phyloP scores from a whole-genome alignment of 30 jellyfish, hydroid and myxozoan genomes.

The Hydractinia symbiolongicarpus region DNA sequence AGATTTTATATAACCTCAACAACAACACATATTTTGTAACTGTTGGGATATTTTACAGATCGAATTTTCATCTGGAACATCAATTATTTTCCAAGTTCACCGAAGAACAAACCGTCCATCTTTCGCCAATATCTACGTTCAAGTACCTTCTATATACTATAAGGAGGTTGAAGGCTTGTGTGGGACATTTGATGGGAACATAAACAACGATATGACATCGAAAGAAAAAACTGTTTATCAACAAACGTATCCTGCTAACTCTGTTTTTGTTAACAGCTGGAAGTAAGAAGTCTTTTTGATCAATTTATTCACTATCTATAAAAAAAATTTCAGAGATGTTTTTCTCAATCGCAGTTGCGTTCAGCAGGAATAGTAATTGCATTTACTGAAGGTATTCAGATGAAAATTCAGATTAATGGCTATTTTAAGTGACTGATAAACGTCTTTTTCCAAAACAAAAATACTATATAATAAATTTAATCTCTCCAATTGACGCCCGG shows the following conservation, averaged over 20 bases:
- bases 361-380: no score
- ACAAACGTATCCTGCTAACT: constrained; percentile 3
- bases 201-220: background rate
- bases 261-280: constrained; percentile 1
- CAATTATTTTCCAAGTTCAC: constrained; percentile 1
- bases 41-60: constrained; percentile 2
- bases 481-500: no score
- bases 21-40: no score
- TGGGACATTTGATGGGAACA: constrained; percentile 27
- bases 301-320: no score
- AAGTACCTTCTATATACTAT: constrained; percentile 12
- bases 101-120: background rate
- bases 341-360: no score
- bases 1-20: no score
- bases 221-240: background rate
- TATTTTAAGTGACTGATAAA: no score
- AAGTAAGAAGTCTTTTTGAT: background rate
- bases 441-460: no score
- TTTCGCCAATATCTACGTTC: constrained; percentile 12
- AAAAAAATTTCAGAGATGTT: no score
- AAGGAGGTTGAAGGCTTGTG: constrained; percentile 21
- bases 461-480: no score
- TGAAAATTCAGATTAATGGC: no score
- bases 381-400: no score
- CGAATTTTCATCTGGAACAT: constrained; percentile 22